Base-by-base conservation (phyloP, 2,888 invertebrate species). In the Odontothrips loti region DNA sequence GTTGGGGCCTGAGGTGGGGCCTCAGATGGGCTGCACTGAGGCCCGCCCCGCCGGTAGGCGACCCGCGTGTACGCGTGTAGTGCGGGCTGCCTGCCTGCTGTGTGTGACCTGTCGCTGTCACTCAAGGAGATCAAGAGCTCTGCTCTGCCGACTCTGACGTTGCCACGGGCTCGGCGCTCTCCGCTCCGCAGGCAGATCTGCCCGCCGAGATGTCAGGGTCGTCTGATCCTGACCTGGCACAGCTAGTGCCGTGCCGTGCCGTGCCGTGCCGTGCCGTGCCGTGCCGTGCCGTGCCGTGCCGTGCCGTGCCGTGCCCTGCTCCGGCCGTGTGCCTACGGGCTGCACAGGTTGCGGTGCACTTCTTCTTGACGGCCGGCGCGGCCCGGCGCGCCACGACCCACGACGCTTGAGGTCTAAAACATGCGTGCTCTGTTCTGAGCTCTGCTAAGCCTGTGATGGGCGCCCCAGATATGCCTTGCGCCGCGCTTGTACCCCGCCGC, bases 141-240 rank as follows among this genome's bases (percentile, higher is more conserved):
- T 58, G 58, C 58, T 20, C 51, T 51, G 51, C 48, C 48, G 48
- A n/a, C 34, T 43, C 34, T 43, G 34, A n/a, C 34, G 34, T 6
- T 43, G 34, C 34, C 34, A 6, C 34, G 34, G 34, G 34, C 34
- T 43, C 34, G 6, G 34, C 34, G 34, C 34, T 43, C 34, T 6
- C 34, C 34, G 34, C 34, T 43, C 34, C 2, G 34, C 34, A 51
- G 51, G 51, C 23, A 68, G 68, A 68, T 68, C 68, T 23, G 68
- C 68, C n/a, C 68, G 20, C 68, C 11, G 68, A 23, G 68, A 68
- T 68, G 68, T 68, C 68, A 75, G 68, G 68, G 68, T 9, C 68
- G 68, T 12, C 11, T 75, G 11, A 1, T 23, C 68, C 68, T 27
- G 68, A 58, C 58, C 58, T 15, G n/a, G 58, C 20, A 20, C 58